phyloP scores from a whole-genome alignment of 2,888 invertebrate species.

The Sicus ferrugineus region DNA sequence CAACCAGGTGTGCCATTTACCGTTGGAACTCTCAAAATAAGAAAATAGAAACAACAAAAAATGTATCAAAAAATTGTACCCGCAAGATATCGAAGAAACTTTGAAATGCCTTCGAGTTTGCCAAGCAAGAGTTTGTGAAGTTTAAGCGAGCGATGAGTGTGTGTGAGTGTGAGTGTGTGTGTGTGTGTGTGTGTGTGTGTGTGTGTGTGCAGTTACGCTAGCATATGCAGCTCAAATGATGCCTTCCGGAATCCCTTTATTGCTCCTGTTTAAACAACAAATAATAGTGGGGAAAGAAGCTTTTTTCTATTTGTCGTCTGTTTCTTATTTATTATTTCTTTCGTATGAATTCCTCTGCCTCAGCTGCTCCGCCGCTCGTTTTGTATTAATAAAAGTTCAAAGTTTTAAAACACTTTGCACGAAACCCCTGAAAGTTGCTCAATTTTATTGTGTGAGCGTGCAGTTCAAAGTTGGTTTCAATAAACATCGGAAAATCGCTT shows the following conservation, averaged over 20 bases:
- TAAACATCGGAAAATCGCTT: background rate
- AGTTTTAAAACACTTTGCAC: background rate
- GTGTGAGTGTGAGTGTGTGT: background rate
- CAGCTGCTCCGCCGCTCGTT: too few relatives aligned
- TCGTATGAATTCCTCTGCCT: too few relatives aligned
- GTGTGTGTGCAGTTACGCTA: background rate
- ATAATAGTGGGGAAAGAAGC: background rate
- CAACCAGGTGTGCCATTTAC: too few relatives aligned
- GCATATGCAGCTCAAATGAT: background rate
- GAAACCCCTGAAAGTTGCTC: background rate
- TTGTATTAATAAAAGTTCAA: background rate
- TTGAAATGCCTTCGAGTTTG: too few relatives aligned
- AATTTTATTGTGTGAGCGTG: too few relatives aligned
- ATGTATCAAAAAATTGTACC: too few relatives aligned
- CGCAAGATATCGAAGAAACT: too few relatives aligned
- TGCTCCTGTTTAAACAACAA: background rate
- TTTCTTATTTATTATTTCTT: too few relatives aligned
- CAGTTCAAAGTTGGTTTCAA: background rate
- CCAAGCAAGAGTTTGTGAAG: background rate
- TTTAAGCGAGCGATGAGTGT: background rate
- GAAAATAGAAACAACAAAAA: too few relatives aligned
- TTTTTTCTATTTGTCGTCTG: background rate
- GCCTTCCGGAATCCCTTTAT: too few relatives aligned
- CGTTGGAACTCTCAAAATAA: too few relatives aligned
- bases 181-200: background rate